Evolutionary conservation across 2,797 vertebrate genomes (phyloP).

Genomic region (Adrianichthys oophorus): DNA sequence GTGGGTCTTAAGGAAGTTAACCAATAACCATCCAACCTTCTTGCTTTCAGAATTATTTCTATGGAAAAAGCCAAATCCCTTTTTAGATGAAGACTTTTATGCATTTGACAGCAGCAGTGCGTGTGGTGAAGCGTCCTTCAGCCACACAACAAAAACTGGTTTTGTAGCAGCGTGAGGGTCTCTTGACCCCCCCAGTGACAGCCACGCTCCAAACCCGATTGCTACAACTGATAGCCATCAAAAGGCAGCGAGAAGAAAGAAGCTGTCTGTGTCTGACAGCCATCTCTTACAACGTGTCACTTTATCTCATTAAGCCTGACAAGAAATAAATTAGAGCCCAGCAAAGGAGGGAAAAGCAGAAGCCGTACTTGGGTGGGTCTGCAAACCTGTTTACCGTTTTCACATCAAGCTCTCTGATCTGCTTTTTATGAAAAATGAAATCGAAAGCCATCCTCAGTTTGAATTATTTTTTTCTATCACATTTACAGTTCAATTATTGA

Average conservation of each 20-base stretch:
- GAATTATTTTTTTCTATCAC: no score
- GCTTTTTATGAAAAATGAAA: no score
- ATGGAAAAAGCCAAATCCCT: conserved; percentile 22
- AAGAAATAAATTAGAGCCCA: conserved; percentile 63
- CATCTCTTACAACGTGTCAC: conserved; percentile 43
- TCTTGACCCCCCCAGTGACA: conserved; percentile 56
- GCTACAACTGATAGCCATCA: conserved; percentile 54
- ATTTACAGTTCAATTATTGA: no score
- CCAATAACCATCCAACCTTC: no score
- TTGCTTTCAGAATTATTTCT: neutral
- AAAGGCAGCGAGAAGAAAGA: conserved; percentile 55
- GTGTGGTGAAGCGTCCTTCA: conserved; percentile 36
- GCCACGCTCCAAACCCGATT: conserved; percentile 54
- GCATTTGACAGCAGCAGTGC: conserved; percentile 19
- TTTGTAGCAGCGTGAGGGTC: conserved; percentile 40
- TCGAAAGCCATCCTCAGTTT: no score
- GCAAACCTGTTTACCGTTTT: conserved; percentile 26
- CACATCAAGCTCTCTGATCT: no score
- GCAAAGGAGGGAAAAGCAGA: conserved; percentile 26
- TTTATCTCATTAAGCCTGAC: conserved; percentile 69
- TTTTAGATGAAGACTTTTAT: conserved; percentile 31
- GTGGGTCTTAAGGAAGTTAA: neutral
- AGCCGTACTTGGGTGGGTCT: conserved; percentile 29
- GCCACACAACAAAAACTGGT: conserved; percentile 49
- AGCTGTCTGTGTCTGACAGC: conserved; percentile 49